Base-by-base conservation (phyloP, 2,113 vertebrate genomes). In the Lepidiolamprologus cunningtoni region DNA sequence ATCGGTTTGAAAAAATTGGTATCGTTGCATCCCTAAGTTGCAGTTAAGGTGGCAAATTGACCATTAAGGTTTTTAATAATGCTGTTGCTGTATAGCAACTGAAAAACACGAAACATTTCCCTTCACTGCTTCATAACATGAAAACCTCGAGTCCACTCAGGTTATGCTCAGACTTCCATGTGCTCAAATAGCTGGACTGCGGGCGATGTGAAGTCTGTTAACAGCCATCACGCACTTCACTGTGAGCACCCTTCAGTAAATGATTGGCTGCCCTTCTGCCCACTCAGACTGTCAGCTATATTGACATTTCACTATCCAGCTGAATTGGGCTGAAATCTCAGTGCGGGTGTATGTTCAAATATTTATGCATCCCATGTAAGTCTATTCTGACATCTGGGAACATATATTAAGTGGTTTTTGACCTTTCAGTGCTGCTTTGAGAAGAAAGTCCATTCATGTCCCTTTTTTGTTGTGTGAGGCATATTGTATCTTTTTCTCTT, bases 361-460 rank as follows among this genome's bases (percentile, higher is more conserved):
- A 91, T 94, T 94, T 94, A 78, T 50, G 71, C 23, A 95, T 94
- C 84, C 82, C 87, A 76, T 90, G 86, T 87, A 86, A 87, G 87
- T 50, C 55, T 85, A 84, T 85, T 84, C 88, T 92, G 71, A 91
- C 84, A 88, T 83, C 58, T 54, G 52, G 90, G 79, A 90, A 89
- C 91, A 92, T 92, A 92, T 85, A 88, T 93, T 89, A 86, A 91
- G 89, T 89, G 88, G 57, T 73, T 93, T 61, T 86, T 95, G 95
- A 96, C 95, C 95, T 96, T 96, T 96, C 84, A 57, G 92, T 66
- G 84, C 81, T 50, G 37, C 76, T 88, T 88, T 31, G 80, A 91
- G 90, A 86, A 85, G 83, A 91, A 83, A 63, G 87, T 66, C 90
- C 57, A 92, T 95, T 95, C 91, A 94, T 90, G 91, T 92, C 84